Percentiles rank a stretch among this genome's conserved stretches.
These are phyloP conservation scores for Mallateleia sp. DNA, from an alignment of 2,888 invertebrate species.

Conservation along the genomic window DNA sequence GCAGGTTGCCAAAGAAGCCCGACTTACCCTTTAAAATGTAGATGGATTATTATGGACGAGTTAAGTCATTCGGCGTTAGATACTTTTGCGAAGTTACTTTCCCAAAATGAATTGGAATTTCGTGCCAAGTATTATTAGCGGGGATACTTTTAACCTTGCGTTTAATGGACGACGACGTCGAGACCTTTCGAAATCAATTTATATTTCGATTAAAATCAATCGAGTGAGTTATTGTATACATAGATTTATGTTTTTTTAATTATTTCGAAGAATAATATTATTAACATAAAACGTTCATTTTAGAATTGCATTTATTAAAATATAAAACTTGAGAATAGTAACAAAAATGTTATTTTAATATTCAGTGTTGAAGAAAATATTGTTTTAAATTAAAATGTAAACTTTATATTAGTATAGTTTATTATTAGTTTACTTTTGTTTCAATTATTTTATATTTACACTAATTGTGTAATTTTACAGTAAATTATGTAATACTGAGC, in stretches of 20 bases:
- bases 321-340: too few relatives aligned
- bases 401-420: too few relatives aligned
- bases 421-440: too few relatives aligned
- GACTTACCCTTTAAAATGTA: conserved; percentile 45
- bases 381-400: too few relatives aligned
- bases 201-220: background rate
- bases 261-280: too few relatives aligned
- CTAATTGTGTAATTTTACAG: too few relatives aligned
- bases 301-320: too few relatives aligned
- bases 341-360: too few relatives aligned
- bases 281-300: too few relatives aligned
- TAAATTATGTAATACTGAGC: too few relatives aligned
- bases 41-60: conserved; percentile 54
- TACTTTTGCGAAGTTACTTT: conserved; percentile 47
- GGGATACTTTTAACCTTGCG: background rate
- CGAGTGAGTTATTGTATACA: background rate
- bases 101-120: conserved; percentile 37
- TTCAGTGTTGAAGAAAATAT: too few relatives aligned
- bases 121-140: conserved; percentile 53
- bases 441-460: too few relatives aligned
- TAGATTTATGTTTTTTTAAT: background rate
- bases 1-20: conserved; percentile 50
- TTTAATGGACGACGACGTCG: conserved; percentile 7
- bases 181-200: background rate
- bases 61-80: conserved; percentile 44